Base-by-base conservation (phyloP, 1,140 invertebrate genomes). In the Hydropsyche tenuis region DNA sequence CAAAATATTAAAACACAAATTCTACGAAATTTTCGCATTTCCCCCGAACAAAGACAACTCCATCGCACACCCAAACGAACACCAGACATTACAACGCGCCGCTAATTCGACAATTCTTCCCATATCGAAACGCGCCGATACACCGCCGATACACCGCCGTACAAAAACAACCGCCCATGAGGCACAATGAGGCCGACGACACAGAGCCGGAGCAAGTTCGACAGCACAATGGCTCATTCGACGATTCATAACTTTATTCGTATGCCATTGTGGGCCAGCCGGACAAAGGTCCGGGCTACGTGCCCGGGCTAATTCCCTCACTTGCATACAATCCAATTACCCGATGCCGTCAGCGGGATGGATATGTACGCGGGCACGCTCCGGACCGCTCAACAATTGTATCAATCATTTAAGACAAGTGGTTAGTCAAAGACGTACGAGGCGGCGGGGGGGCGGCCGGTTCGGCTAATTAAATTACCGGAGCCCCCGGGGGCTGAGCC, bases 351-450 rank as follows among this genome's bases (percentile, higher is more conserved):
- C n/a, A n/a, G n/a, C 20, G 30, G 72, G 63, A 56, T 30, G 20
- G 37, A 53, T 42, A 46, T 68, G 51, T 62, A 65, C 25, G 14
- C 66, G 46, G 53, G 63, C 62, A 64, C 25, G 46, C 72, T 46
- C 66, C 30, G 53, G 63, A 60, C 46, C 25, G 46, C 72, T 46
- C 71, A 73, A 72, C 53, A 72, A 75, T 75, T 75, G 69, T 72
- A 75, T 75, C 74, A 75, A 75, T 75, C 74, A 72, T 75, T 75
- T 72, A 75, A 72, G 74, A 60, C 63, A 63, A 75, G 69, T 63
- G 73, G 73, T 75, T 75, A 75, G 69, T 75, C 73, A 75, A 75
- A 75, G 73, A 75, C 73, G 43, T 45, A 63, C 48, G 60, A 75
- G 68, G 63, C 60, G 42, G 66, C 62, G 56, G 68, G 7, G 23